Evolutionary conservation across 2,888 invertebrate species (phyloP).

Genomic region (Agrilus cyanescens): DNA sequence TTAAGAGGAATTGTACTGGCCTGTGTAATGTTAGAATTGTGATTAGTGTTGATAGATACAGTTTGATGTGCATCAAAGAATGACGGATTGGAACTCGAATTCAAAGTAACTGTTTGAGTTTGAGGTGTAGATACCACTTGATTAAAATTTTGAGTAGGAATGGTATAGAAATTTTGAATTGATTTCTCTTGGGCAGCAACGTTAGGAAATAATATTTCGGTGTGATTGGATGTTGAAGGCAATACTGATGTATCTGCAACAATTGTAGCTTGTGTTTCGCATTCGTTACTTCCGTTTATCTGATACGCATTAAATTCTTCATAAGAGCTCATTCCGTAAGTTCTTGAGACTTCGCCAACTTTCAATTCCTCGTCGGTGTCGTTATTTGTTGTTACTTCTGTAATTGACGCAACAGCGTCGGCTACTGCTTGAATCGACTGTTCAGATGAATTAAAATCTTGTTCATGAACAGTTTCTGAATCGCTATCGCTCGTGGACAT

Average conservation of each 20-base stretch:
- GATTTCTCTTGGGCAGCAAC: too few relatives aligned
- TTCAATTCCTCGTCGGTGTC: constrained; percentile 8
- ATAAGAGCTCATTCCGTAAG: constrained; percentile 27
- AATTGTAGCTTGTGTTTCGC: too few relatives aligned
- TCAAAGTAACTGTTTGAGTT: constrained; percentile 6
- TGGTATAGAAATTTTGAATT: too few relatives aligned
- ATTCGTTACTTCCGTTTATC: background rate
- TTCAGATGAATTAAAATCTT: constrained; percentile 6
- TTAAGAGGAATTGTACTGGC: constrained; percentile 8
- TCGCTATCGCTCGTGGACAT: constrained; percentile 74
- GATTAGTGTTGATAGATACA: constrained; percentile 6
- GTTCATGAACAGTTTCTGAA: constrained; percentile 40
- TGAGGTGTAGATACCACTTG: background rate
- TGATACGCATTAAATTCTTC: constrained; percentile 24
- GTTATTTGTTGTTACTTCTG: background rate
- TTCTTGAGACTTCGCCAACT: constrained; percentile 19
- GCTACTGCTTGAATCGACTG: background rate
- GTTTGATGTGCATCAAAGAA: constrained; percentile 5
- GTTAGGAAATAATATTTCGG: too few relatives aligned
- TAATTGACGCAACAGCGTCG: background rate
- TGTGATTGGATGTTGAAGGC: too few relatives aligned
- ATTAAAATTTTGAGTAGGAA: too few relatives aligned
- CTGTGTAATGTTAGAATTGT: constrained; percentile 9
- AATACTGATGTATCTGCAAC: too few relatives aligned
- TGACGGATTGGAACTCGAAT: constrained; percentile 3